A percentile compares a stretch with the other conserved stretches of the same genome.
Evolutionary conservation across 35 echinoderm and acorn worm genomes (phyloP).

Genomic region (Lytechinus pictus): DNA sequence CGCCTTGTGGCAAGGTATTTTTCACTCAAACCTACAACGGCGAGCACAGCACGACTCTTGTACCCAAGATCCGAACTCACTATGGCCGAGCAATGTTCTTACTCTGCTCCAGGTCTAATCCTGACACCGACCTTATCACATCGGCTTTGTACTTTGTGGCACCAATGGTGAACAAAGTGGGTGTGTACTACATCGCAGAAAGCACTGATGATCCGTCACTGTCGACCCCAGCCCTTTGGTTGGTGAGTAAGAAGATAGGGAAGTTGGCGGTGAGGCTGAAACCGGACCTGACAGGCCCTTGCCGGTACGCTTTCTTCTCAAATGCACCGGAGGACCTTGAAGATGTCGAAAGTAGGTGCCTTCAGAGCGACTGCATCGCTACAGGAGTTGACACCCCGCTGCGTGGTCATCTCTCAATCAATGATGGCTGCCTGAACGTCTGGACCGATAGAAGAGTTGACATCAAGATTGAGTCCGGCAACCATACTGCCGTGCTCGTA

Average conservation of each 20-base stretch:
- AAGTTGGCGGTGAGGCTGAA: conserved; percentile 39
- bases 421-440: conserved; percentile 12
- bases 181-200: conserved; percentile 35
- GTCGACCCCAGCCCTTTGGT: conserved; percentile 49
- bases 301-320: conserved; percentile 60
- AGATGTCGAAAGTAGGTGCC: conserved; percentile 12
- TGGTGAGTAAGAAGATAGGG: conserved; percentile 42
- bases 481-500: not conserved
- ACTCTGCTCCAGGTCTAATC: conserved; percentile 63
- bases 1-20: conserved; percentile 38
- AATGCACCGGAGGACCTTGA: conserved; percentile 58
- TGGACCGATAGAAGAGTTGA: conserved; percentile 23
- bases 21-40: conserved; percentile 64
- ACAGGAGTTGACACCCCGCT: conserved; percentile 41
- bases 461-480: not conserved
- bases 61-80: conserved; percentile 41
- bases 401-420: conserved; percentile 13
- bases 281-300: conserved; percentile 45
- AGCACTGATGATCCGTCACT: not conserved
- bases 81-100: conserved; percentile 52
- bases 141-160: conserved; percentile 67
- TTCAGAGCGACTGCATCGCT: conserved; percentile 56
- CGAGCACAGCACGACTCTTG: conserved; percentile 42
- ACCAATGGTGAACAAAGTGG: not conserved
- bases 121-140: conserved; percentile 49